Evolutionary conservation across 2,113 vertebrate species (phyloP).

Genomic region (Macquaria ambigua): DNA sequence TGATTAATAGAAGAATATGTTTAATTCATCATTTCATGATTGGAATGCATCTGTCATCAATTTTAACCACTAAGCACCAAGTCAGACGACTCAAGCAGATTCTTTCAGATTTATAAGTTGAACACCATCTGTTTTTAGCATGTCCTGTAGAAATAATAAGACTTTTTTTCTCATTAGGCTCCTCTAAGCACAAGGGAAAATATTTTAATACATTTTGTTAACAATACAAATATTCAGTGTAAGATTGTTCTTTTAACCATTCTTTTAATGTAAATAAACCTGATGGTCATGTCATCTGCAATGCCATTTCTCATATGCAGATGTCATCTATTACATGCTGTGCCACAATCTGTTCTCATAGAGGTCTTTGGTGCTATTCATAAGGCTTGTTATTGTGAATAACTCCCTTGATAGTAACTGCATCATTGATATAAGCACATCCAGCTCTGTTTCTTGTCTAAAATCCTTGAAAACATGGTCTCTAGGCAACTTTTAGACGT

Average conservation of each 20-base stretch:
- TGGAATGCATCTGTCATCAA: neutral
- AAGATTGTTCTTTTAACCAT: neutral
- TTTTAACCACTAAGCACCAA: neutral
- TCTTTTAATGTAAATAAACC: neutral
- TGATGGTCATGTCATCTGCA: neutral
- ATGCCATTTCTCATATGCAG: neutral
- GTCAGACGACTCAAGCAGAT: conserved; percentile 9
- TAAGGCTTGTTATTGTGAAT: neutral
- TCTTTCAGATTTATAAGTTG: neutral
- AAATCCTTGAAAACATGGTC: neutral
- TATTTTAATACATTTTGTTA: neutral
- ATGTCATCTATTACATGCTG: neutral
- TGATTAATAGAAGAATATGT: neutral
- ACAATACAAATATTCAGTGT: neutral
- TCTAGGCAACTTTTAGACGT: conserved; percentile 7
- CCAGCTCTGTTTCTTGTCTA: neutral
- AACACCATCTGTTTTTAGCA: neutral
- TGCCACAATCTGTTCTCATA: neutral
- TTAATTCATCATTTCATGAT: neutral
- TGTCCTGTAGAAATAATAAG: neutral
- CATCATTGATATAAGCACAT: neutral
- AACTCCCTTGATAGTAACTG: neutral
- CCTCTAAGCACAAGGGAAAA: neutral
- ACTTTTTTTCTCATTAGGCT: neutral
- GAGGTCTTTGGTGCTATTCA: neutral